A percentile compares a stretch with the other conserved stretches of the same genome.
These are phyloP conservation scores for Leptopilina drosophilae DNA, from an alignment of 2,888 invertebrate species.

Conservation along the genomic window DNA sequence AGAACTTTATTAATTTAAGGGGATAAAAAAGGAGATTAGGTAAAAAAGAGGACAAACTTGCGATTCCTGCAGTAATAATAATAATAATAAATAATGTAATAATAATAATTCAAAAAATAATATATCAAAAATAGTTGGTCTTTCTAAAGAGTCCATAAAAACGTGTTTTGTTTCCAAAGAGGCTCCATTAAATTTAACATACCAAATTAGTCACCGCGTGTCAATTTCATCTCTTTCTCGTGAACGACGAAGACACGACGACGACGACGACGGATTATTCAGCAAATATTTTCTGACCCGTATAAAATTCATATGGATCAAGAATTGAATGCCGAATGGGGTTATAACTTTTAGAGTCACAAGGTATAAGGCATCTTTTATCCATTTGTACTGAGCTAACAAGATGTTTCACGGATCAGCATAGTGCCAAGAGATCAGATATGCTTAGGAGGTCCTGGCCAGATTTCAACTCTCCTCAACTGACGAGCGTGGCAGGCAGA, in stretches of 20 bases:
- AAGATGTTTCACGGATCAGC: conserved; percentile 74
- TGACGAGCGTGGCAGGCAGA: conserved; percentile 68
- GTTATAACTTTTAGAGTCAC: conserved; percentile 44
- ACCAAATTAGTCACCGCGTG: conserved; percentile 33
- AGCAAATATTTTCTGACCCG: conserved; percentile 33
- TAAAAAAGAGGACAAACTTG: no score
- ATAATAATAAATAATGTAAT: no score
- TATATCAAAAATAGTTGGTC: not conserved
- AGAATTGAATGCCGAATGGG: conserved; percentile 22
- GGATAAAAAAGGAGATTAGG: no score
- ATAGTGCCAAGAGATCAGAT: conserved; percentile 69
- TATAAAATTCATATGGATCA: conserved; percentile 15
- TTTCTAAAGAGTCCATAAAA: not conserved
- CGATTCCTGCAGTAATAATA: no score
- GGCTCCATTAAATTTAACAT: conserved; percentile 31
- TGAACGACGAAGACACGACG: not conserved
- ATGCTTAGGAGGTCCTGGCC: conserved; percentile 68
- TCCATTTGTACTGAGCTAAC: conserved; percentile 64
- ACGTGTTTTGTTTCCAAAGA: conserved; percentile 35
- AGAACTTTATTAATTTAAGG: no score
- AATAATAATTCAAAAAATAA: not conserved
- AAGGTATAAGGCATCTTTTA: conserved; percentile 46
- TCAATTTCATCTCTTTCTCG: not conserved
- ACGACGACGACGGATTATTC: conserved; percentile 28
- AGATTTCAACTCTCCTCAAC: conserved; percentile 66